phyloP scores from a whole-genome alignment of 2,888 invertebrate genomes.

The Microctonus brassicae region DNA sequence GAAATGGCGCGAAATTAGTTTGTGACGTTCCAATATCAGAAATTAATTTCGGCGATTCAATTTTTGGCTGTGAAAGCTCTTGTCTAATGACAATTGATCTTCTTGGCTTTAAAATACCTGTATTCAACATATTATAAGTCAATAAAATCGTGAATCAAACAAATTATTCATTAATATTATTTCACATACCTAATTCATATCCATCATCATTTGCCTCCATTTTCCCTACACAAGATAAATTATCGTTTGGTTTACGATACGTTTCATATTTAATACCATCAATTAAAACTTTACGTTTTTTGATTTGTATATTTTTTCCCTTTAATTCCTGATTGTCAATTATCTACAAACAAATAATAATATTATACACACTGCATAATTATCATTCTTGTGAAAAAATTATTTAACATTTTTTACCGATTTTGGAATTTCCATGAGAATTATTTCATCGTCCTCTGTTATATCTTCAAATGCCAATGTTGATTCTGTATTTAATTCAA shows the following conservation, averaged over 20 bases:
- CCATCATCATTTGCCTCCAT: neutral
- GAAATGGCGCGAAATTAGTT: constrained; percentile 35
- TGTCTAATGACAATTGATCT: constrained; percentile 40
- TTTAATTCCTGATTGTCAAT: constrained; percentile 33
- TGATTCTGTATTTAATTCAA: constrained; percentile 21
- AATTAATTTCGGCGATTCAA: neutral
- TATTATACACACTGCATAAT: too few relatives aligned
- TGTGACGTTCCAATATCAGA: neutral
- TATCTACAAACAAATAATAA: neutral
- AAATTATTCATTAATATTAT: neutral
- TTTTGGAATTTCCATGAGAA: constrained; percentile 51
- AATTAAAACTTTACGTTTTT: constrained; percentile 43
- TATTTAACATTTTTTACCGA: constrained; percentile 38
- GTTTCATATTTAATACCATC: constrained; percentile 44
- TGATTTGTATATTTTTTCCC: constrained; percentile 44
- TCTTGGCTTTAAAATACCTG: constrained; percentile 42
- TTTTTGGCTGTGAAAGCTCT: neutral
- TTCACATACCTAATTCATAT: neutral
- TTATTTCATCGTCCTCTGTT: constrained; percentile 49
- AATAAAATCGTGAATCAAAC: neutral
- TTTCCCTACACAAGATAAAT: constrained; percentile 44
- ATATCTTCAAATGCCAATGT: constrained; percentile 39
- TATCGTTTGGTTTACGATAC: constrained; percentile 28
- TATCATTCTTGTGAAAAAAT: constrained; percentile 9
- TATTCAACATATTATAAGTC: constrained; percentile 13